Conservation (phyloP, 2,113 vertebrate species). For the Pontoporia blainvillei region DNA sequence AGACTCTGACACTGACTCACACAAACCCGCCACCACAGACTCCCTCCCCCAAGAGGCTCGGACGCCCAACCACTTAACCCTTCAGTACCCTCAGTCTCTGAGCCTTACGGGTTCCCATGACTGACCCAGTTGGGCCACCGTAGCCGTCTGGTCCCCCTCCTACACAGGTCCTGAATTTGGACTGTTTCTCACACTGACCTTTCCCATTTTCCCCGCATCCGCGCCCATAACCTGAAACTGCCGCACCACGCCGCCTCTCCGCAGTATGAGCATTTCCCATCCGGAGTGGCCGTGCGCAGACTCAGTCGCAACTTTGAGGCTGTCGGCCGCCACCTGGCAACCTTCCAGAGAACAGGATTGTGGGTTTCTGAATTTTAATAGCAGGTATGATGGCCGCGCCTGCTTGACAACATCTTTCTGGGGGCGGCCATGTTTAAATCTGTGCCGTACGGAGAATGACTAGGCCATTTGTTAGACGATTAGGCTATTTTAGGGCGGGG, state of each 20-base stretch:
- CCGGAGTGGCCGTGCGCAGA: not conserved
- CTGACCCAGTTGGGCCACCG: conserved; percentile 13
- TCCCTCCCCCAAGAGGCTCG: not conserved
- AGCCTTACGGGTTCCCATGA: not conserved
- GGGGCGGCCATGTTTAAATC: not conserved
- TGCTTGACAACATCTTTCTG: fast-evolving
- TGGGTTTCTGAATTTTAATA: not conserved
- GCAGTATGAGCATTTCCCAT: not conserved
- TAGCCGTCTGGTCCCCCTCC: not conserved
- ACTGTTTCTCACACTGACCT: not conserved
- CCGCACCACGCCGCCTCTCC: not conserved
- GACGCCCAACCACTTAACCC: not conserved
- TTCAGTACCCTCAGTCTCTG: not conserved
- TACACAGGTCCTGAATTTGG: not conserved
- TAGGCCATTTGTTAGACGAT: not conserved
- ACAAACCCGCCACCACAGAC: not conserved
- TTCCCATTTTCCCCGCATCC: not conserved
- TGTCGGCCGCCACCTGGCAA: not conserved
- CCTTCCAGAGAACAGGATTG: not conserved
- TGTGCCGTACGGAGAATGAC: not conserved
- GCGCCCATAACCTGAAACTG: not conserved
- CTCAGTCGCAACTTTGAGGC: not conserved
- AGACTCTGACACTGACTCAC: not conserved
- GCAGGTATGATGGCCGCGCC: not conserved
- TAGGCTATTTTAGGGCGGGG: not conserved